Evolutionary conservation across 2,888 invertebrate species (phyloP).

Genomic region (Lasioglossum oenotherae): DNA sequence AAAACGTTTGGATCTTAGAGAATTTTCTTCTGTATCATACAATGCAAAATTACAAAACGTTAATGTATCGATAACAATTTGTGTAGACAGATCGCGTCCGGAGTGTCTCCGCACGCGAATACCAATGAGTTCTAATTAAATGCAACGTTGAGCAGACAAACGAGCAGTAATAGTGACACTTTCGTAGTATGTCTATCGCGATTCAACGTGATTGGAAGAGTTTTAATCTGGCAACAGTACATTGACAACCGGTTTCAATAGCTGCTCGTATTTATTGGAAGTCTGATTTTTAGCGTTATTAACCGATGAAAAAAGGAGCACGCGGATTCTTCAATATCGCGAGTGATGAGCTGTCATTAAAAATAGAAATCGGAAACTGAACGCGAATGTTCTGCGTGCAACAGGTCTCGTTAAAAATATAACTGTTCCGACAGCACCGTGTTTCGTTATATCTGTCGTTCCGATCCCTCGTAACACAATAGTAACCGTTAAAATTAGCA

Average conservation of each 20-base stretch:
- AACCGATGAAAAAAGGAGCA: conserved; percentile 20
- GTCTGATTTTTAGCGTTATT: not conserved
- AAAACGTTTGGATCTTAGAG: too few species aligned
- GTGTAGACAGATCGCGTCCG: not conserved
- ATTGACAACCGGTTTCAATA: conserved; percentile 33
- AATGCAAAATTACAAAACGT: not conserved
- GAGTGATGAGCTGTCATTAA: conserved; percentile 17
- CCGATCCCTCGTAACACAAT: not conserved
- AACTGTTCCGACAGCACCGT: not conserved
- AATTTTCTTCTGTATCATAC: not conserved
- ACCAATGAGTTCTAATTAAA: conserved; percentile 41
- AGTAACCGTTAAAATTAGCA: not conserved
- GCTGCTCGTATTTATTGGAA: conserved; percentile 3
- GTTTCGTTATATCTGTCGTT: not conserved
- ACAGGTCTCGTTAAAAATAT: conserved; percentile 3
- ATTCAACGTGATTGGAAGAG: conserved; percentile 13
- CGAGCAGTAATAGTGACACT: conserved; percentile 42
- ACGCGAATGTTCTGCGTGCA: not conserved
- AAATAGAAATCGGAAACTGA: conserved; percentile 38
- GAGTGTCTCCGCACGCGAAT: not conserved
- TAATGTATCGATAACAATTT: not conserved
- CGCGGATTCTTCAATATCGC: not conserved
- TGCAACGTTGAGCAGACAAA: conserved; percentile 33
- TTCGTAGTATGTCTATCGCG: conserved; percentile 23
- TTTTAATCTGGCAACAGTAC: conserved; percentile 25